Conservation (phyloP, 2,888 invertebrate genomes). For the Agelastica alni region DNA sequence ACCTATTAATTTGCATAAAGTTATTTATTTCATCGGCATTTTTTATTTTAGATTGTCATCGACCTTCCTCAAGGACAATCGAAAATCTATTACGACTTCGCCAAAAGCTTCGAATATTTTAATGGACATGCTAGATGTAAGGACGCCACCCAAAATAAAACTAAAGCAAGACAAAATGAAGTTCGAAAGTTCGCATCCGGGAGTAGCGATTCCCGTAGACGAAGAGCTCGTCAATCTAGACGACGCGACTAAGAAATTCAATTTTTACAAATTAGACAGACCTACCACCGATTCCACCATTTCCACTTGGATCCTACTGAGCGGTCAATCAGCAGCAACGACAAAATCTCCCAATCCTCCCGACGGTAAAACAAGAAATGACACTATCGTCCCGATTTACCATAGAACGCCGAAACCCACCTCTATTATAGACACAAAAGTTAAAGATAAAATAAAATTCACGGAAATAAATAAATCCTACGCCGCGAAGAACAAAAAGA, state of each 20-base stretch:
- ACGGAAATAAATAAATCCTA: constrained; percentile 1
- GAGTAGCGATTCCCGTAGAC: constrained; percentile 58
- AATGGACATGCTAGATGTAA: constrained; percentile 62
- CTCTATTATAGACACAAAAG: not conserved
- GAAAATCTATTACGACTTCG: constrained; percentile 53
- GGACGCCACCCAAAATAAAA: constrained; percentile 68
- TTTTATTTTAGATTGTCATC: constrained; percentile 49
- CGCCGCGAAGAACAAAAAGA: not conserved
- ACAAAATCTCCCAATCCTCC: constrained; percentile 34
- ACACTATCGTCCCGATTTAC: constrained; percentile 3
- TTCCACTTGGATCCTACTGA: constrained; percentile 78
- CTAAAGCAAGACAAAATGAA: constrained; percentile 52
- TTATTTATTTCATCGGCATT: too few species aligned
- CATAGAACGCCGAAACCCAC: not conserved
- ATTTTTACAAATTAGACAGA: constrained; percentile 52
- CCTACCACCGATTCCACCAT: constrained; percentile 66
- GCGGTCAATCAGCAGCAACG: constrained; percentile 55
- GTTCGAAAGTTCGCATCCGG: constrained; percentile 64
- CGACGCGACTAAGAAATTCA: constrained; percentile 46
- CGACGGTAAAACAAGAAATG: not conserved
- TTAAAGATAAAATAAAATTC: not conserved
- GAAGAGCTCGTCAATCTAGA: constrained; percentile 47
- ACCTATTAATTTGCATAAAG: too few species aligned
- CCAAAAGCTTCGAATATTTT: constrained; percentile 59
- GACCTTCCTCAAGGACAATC: constrained; percentile 60